A percentile compares a stretch with the other conserved stretches of the same genome.
Evolutionary conservation across 1,140 invertebrate species (phyloP).

Genomic region (Apocrypta bakeri): DNA sequence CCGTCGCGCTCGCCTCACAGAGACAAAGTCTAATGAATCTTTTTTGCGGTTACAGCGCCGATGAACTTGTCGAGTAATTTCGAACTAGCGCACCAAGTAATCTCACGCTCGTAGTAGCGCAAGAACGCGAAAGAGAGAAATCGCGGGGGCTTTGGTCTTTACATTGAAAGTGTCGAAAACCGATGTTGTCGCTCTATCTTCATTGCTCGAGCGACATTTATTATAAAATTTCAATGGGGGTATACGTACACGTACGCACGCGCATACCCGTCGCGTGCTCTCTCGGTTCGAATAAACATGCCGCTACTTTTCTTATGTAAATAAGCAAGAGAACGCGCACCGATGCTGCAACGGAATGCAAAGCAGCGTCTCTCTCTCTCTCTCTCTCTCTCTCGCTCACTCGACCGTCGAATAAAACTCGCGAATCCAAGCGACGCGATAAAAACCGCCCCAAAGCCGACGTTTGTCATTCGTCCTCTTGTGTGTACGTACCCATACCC

Average conservation of each 20-base stretch:
- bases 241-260: background rate
- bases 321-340: background rate
- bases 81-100: background rate
- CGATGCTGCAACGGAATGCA: background rate
- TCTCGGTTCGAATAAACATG: background rate
- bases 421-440: slow-evolving; percentile 1
- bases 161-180: background rate
- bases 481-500: too few species aligned
- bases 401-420: slow-evolving; percentile 1
- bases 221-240: background rate
- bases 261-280: too few species aligned
- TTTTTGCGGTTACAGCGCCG: background rate
- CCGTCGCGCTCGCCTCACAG: too few species aligned
- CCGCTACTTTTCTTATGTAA: slow-evolving; percentile 2
- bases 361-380: background rate
- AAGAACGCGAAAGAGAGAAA: too few species aligned
- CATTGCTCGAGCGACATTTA: background rate
- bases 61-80: background rate
- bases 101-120: background rate
- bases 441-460: background rate
- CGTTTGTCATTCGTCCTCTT: background rate
- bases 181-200: background rate
- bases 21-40: background rate
- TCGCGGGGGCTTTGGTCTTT: background rate
- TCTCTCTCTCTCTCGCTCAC: background rate